A percentile compares a stretch with the other conserved stretches of the same genome.
These are phyloP conservation scores for Agriopis leucophaearia DNA, from an alignment of 2,888 invertebrate species.

Conservation along the genomic window DNA sequence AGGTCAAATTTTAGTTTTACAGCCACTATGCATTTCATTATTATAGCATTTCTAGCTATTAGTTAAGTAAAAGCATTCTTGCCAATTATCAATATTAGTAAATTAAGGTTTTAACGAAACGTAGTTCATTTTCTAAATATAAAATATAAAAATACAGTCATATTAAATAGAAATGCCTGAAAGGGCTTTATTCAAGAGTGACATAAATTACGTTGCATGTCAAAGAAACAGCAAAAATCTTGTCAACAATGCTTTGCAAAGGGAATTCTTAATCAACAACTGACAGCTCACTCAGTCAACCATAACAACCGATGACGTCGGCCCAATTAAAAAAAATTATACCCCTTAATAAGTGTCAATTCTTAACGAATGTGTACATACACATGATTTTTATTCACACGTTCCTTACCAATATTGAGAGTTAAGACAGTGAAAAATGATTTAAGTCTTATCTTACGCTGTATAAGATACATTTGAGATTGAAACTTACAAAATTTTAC, in stretches of 20 bases:
- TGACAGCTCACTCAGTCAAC: constrained; percentile 72
- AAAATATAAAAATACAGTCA: no score
- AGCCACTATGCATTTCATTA: neutral
- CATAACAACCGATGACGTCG: constrained; percentile 82
- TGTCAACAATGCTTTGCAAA: constrained; percentile 33
- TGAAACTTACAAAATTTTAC: constrained; percentile 65
- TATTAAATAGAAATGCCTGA: neutral
- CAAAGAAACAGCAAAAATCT: constrained; percentile 12
- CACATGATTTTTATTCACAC: constrained; percentile 86
- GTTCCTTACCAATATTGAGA: constrained; percentile 71
- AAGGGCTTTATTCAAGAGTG: neutral
- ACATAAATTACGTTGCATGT: neutral
- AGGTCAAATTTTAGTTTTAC: constrained; percentile 17
- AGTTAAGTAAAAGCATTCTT: neutral
- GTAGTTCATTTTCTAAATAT: no score
- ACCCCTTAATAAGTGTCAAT: constrained; percentile 86
- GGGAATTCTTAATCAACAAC: constrained; percentile 78
- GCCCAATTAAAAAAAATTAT: constrained; percentile 85
- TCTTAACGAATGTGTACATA: constrained; percentile 86
- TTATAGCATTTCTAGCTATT: no score
- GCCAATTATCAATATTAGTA: neutral
- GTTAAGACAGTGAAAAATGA: constrained; percentile 43
- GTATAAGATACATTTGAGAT: constrained; percentile 61
- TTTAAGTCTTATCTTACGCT: constrained; percentile 53
- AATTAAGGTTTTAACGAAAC: neutral